A percentile compares a stretch with the other conserved stretches of the same genome.
Conservation (phyloP, 2,888 invertebrate genomes). For the Pristionchus maxplancki region DNA sequence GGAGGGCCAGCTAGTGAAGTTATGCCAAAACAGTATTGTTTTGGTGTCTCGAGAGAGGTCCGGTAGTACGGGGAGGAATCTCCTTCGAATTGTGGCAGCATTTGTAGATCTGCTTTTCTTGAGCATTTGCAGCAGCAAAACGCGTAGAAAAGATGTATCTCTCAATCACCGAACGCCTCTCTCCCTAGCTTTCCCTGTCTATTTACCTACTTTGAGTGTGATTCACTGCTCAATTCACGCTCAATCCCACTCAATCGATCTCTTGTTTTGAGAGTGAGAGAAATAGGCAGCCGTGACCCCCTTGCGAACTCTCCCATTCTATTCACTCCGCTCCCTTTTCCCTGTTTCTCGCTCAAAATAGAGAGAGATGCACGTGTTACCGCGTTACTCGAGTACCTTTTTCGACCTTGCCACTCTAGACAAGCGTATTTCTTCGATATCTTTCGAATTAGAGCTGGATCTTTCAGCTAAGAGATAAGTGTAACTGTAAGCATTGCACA, state of each 20-base stretch:
- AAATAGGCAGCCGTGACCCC: not conserved
- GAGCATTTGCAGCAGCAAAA: not conserved
- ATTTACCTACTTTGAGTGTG: not conserved
- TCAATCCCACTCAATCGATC: not conserved
- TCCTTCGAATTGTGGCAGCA: too few species aligned
- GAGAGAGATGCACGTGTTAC: not conserved
- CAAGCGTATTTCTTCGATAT: not conserved
- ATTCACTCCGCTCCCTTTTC: not conserved
- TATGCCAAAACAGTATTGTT: constrained; percentile 30
- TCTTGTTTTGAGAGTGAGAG: not conserved
- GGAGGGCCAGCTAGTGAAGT: not conserved
- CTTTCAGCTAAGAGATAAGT: not conserved
- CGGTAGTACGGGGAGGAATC: not conserved
- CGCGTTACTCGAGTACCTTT: not conserved
- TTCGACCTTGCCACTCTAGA: not conserved
- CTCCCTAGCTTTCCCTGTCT: not conserved
- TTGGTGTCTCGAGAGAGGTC: not conserved
- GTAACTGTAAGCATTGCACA: not conserved
- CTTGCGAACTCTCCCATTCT: not conserved
- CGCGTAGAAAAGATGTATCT: not conserved
- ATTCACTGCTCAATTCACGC: not conserved
- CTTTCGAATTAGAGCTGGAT: not conserved
- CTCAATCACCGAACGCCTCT: not conserved
- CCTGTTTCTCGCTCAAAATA: not conserved
- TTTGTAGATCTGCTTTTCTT: too few species aligned